Evolutionary conservation across 2,888 invertebrate genomes (phyloP).

Genomic region (Steinernema hermaphroditum): DNA sequence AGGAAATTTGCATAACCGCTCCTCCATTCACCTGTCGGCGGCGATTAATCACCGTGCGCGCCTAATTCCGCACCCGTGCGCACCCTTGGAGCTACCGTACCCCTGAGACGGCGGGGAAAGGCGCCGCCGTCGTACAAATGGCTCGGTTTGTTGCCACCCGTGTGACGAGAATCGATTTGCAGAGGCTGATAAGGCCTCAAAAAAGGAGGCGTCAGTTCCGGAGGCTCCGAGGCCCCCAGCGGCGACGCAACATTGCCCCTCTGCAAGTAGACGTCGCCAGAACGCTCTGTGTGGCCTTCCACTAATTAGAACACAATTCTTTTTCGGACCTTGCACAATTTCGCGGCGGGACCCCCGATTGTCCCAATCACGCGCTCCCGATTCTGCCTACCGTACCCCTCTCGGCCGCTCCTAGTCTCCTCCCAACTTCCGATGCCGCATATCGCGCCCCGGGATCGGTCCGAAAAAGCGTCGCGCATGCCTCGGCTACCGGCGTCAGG

Average conservation of each 20-base stretch:
- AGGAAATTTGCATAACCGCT: neutral
- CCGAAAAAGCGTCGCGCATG: too few relatives aligned
- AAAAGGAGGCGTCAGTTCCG: neutral
- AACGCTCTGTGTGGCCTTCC: constrained; percentile 2
- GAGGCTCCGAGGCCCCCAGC: neutral
- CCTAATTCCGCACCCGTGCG: neutral
- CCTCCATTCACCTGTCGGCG: constrained; percentile 11
- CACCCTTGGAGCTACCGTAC: neutral
- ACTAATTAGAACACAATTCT: too few relatives aligned
- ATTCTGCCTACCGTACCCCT: too few relatives aligned
- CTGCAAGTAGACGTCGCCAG: constrained; percentile 1
- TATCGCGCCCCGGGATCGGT: too few relatives aligned
- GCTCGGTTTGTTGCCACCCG: neutral
- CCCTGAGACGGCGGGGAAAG: neutral
- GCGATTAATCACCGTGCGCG: neutral
- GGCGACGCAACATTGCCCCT: neutral
- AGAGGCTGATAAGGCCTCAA: neutral
- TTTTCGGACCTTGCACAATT: too few relatives aligned
- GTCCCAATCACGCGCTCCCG: too few relatives aligned
- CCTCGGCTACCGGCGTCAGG: neutral
- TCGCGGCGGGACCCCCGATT: too few relatives aligned
- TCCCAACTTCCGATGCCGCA: too few relatives aligned
- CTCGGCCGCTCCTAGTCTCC: too few relatives aligned
- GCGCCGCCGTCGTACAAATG: neutral
- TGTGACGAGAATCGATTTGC: constrained; percentile 20